phyloP scores from a whole-genome alignment of 2,797 vertebrate genomes.

The Hippoglossus hippoglossus region DNA sequence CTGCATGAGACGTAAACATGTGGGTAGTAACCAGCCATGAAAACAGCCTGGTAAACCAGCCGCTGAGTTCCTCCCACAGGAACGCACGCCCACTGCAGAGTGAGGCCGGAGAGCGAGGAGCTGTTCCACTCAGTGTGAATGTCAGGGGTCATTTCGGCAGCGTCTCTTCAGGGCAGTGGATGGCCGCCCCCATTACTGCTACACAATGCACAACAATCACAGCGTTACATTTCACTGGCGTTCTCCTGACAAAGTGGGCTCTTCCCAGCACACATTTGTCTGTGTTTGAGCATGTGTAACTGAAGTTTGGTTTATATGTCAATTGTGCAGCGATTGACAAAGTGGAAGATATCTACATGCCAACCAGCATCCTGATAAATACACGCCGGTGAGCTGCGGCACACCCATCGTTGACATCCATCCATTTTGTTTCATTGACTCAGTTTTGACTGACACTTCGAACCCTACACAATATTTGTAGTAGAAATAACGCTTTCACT shows the following conservation, averaged over 20 bases:
- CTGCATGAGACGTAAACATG: constrained; percentile 16
- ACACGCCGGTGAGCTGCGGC: neutral
- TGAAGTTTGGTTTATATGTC: too few species aligned
- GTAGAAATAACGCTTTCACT: neutral
- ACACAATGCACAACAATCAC: constrained; percentile 1
- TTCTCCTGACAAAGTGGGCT: neutral
- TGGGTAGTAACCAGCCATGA: constrained; percentile 19
- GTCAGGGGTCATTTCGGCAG: constrained; percentile 42
- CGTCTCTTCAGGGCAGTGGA: constrained; percentile 15
- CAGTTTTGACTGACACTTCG: neutral
- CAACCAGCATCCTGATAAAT: neutral
- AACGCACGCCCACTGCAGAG: constrained; percentile 7
- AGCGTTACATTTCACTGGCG: neutral
- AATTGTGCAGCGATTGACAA: neutral
- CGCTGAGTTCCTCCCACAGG: constrained; percentile 29
- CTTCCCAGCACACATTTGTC: too few species aligned
- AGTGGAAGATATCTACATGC: neutral
- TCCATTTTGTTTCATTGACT: neutral
- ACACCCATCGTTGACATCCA: neutral
- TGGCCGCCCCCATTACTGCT: neutral
- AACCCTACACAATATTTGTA: neutral
- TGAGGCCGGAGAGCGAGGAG: constrained; percentile 3
- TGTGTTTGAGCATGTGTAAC: too few species aligned
- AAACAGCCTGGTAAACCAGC: constrained; percentile 16
- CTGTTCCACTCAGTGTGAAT: constrained; percentile 29